Conservation (phyloP, 2,113 vertebrate species). For the Sapajus apella region DNA sequence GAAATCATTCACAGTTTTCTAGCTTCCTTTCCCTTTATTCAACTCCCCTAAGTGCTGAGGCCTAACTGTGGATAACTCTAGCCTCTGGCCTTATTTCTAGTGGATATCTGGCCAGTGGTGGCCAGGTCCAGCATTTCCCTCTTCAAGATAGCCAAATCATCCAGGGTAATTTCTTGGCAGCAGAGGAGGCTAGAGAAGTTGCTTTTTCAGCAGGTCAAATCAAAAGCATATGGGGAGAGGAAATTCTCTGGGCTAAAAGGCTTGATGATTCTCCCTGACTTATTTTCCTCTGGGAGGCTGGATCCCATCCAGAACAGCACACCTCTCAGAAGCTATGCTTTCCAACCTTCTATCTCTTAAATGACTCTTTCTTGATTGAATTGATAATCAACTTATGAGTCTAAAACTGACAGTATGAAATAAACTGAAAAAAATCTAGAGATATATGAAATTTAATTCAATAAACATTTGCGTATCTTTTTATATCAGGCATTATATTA, state of each 20-base stretch:
- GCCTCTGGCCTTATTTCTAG: not conserved
- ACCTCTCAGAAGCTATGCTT: conserved; percentile 59
- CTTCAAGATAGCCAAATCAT: conserved; percentile 56
- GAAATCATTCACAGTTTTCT: conserved; percentile 51
- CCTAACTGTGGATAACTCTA: not conserved
- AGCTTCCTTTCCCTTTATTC: not conserved
- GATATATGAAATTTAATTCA: conserved; percentile 28
- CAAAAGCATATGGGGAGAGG: conserved; percentile 76
- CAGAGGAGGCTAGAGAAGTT: conserved; percentile 49
- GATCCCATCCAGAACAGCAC: conserved; percentile 50
- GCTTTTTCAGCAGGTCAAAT: conserved; percentile 78
- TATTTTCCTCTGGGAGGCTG: conserved; percentile 69
- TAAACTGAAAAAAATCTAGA: not conserved
- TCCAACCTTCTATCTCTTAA: conserved; percentile 57
- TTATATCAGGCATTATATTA: not conserved
- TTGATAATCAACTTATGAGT: conserved; percentile 44
- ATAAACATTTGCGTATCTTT: not conserved
- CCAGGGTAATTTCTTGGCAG: conserved; percentile 60
- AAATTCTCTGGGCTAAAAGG: conserved; percentile 67
- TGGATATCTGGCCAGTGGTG: not conserved
- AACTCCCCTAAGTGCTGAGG: not conserved
- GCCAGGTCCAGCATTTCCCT: not conserved
- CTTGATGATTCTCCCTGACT: conserved; percentile 68
- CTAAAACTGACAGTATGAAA: conserved; percentile 18
- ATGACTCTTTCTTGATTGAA: conserved; percentile 15